Evolutionary conservation across 2,797 vertebrate genomes (phyloP).

Genomic region (Neosilurus hyrtlii): DNA sequence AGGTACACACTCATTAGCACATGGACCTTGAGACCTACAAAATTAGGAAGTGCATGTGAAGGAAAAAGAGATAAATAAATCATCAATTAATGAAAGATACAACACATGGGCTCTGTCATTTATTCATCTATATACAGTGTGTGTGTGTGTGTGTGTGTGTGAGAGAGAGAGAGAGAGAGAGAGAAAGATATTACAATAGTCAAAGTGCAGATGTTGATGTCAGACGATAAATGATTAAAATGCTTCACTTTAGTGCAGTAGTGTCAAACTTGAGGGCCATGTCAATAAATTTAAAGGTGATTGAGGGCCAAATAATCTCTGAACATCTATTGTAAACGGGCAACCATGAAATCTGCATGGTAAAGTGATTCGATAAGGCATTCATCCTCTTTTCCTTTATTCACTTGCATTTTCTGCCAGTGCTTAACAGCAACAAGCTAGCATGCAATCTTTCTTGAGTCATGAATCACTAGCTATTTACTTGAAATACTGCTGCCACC

Average conservation of each 20-base stretch:
- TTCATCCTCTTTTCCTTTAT: no score
- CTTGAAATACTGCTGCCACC: no score
- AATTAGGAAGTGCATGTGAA: background rate
- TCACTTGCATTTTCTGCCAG: no score
- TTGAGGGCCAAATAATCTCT: no score
- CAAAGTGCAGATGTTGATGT: background rate
- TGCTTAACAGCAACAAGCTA: no score
- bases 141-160: constrained; percentile 10
- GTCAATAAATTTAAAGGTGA: no score
- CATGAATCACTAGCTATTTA: no score
- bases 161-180: background rate
- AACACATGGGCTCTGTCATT: background rate
- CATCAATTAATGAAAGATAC: background rate
- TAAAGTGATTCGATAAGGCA: no score
- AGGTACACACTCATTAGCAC: constrained; percentile 28
- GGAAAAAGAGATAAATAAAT: background rate
- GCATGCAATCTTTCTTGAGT: no score
- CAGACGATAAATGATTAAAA: background rate
- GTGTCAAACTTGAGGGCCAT: no score
- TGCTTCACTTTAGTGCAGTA: background rate
- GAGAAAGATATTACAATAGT: background rate
- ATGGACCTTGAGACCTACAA: constrained; percentile 19
- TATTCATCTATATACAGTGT: background rate
- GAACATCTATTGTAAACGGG: no score
- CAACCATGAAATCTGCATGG: no score